Conservation (phyloP, 1,140 invertebrate genomes). For the Diorhabda sublineata region DNA sequence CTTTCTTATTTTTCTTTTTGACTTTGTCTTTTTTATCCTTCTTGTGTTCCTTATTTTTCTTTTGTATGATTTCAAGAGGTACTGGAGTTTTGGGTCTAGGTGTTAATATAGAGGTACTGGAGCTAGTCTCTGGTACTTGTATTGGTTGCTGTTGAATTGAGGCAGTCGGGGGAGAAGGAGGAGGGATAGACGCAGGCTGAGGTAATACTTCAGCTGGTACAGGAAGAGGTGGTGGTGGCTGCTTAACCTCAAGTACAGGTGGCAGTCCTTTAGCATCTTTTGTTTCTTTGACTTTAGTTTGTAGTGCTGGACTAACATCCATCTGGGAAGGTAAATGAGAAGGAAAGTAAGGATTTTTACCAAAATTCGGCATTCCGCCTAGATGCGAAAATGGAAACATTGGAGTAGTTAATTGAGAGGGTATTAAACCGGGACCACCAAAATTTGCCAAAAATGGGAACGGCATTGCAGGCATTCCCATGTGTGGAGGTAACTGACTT, state of each 20-base stretch:
- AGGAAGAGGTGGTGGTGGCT: constrained; percentile 23
- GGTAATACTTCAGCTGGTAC: constrained; percentile 6
- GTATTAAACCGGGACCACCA: constrained; percentile 57
- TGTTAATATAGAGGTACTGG: constrained; percentile 12
- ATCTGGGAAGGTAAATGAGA: constrained; percentile 43
- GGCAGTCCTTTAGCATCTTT: neutral
- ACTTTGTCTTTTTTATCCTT: constrained; percentile 67
- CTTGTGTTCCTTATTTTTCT: constrained; percentile 59
- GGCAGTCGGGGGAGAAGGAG: constrained; percentile 28
- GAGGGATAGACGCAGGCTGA: neutral
- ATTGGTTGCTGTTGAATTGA: constrained; percentile 23
- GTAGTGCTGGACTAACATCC: constrained; percentile 42
- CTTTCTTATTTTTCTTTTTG: constrained; percentile 56
- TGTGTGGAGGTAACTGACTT: constrained; percentile 35
- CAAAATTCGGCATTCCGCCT: constrained; percentile 48
- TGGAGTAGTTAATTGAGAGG: constrained; percentile 55
- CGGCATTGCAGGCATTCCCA: constrained; percentile 49
- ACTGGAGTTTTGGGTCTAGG: constrained; percentile 26
- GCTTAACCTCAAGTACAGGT: neutral
- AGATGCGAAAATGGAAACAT: constrained; percentile 50
- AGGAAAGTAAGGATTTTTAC: constrained; percentile 53
- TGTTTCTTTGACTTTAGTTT: constrained; percentile 26
- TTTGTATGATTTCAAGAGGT: constrained; percentile 24
- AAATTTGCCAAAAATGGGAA: constrained; percentile 51
- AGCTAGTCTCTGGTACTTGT: constrained; percentile 15